Percentiles rank a stretch among this genome's conserved stretches.
Conservation (phyloP, 2,113 vertebrate genomes). For the Callipepla squamata region DNA sequence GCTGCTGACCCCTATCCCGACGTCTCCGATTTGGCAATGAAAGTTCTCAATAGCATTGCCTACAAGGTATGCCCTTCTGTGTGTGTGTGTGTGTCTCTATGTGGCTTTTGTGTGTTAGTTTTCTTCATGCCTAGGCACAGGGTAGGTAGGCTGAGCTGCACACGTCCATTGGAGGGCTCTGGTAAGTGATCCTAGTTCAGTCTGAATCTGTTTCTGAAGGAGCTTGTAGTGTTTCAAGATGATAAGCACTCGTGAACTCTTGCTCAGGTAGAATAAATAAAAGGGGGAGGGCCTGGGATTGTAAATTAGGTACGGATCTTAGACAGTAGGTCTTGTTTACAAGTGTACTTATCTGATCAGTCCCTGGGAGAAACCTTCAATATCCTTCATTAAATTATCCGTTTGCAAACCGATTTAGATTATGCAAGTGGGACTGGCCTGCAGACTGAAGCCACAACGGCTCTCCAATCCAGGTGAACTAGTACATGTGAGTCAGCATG, state of each 20-base stretch:
- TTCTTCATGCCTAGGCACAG: not conserved
- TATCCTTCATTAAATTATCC: slow-evolving; percentile 60
- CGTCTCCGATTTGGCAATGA: slow-evolving; percentile 96
- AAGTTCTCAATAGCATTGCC: slow-evolving; percentile 95
- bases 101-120: not conserved
- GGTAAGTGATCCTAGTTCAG: not conserved
- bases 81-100: not conserved
- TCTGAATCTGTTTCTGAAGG: not conserved
- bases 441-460: slow-evolving; percentile 74
- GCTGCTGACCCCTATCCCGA: slow-evolving; percentile 96
- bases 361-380: slow-evolving; percentile 42
- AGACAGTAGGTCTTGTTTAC: not conserved
- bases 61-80: slow-evolving; percentile 85
- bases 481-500: slow-evolving; percentile 78
- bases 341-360: slow-evolving; percentile 35
- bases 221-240: not conserved
- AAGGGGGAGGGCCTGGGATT: slow-evolving; percentile 32
- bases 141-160: not conserved
- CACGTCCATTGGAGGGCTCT: not conserved
- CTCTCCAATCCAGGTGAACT: slow-evolving; percentile 75
- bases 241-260: not conserved
- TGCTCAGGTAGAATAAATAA: not conserved
- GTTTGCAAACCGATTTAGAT: slow-evolving; percentile 74
- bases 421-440: slow-evolving; percentile 74
- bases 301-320: not conserved